These are phyloP conservation scores for Spilogale gracilis DNA, from an alignment of 2,113 vertebrate species.

Conservation along the genomic window DNA sequence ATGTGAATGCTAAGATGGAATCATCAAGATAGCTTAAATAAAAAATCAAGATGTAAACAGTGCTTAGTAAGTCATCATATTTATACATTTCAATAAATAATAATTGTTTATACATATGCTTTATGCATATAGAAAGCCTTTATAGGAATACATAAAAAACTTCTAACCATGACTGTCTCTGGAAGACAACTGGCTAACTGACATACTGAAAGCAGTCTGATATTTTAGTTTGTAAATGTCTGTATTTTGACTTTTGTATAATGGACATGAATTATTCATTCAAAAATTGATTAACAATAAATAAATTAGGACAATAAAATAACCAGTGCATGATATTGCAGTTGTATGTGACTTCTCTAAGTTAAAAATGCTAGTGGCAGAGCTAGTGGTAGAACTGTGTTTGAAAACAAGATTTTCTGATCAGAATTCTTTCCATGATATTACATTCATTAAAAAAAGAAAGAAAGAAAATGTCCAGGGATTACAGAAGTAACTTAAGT, in stretches of 20 bases:
- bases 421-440: background rate
- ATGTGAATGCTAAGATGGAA: background rate
- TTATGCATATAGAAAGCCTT: background rate
- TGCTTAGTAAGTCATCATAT: background rate
- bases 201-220: background rate
- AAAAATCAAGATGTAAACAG: background rate
- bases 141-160: background rate
- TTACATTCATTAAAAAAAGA: background rate
- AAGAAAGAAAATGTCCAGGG: background rate
- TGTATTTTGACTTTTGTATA: background rate
- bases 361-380: background rate
- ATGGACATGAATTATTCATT: background rate
- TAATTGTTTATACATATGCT: background rate
- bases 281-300: background rate
- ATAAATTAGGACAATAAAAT: background rate
- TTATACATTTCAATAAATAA: background rate
- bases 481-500: background rate
- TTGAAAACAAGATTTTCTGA: slow-evolving; percentile 10
- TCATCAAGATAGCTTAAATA: background rate
- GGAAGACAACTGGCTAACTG: background rate
- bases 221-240: background rate
- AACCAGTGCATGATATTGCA: background rate
- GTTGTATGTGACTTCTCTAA: background rate
- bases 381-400: background rate
- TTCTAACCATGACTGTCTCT: background rate